These are phyloP conservation scores for Lepus americanus DNA, from an alignment of 2,113 vertebrate species.

Conservation along the genomic window DNA sequence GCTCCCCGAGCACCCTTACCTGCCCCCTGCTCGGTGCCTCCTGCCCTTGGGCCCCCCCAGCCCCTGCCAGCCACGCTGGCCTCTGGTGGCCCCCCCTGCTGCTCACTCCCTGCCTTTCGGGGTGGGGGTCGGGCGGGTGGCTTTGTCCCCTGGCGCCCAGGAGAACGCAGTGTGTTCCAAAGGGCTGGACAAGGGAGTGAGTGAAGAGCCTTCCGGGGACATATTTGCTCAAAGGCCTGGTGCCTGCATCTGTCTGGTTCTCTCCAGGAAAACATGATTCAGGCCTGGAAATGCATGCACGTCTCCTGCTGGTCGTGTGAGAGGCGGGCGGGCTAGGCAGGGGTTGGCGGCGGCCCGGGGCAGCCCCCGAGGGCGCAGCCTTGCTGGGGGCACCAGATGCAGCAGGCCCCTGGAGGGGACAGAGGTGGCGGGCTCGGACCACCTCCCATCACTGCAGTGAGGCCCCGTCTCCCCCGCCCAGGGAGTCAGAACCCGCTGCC, in stretches of 20 bases:
- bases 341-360: background rate
- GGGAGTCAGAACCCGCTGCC: accelerated
- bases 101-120: background rate
- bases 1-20: background rate
- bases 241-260: slow-evolving; percentile 57
- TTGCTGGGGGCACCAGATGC: too few relatives aligned
- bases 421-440: background rate
- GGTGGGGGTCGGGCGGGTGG: too few relatives aligned
- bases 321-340: background rate
- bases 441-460: background rate
- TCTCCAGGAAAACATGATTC: slow-evolving; percentile 62
- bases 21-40: background rate
- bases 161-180: slow-evolving; percentile 65
- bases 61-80: background rate
- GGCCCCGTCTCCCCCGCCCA: too few relatives aligned
- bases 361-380: background rate
- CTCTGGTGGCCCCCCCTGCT: background rate
- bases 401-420: background rate
- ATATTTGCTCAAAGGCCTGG: slow-evolving; percentile 41
- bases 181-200: slow-evolving; percentile 58
- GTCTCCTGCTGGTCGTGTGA: background rate
- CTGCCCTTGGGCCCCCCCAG: background rate
- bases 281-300: slow-evolving; percentile 61
- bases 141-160: slow-evolving; percentile 6
- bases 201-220: slow-evolving; percentile 62